phyloP scores from a whole-genome alignment of 2,113 vertebrate genomes.

The Pelobates fuscus region DNA sequence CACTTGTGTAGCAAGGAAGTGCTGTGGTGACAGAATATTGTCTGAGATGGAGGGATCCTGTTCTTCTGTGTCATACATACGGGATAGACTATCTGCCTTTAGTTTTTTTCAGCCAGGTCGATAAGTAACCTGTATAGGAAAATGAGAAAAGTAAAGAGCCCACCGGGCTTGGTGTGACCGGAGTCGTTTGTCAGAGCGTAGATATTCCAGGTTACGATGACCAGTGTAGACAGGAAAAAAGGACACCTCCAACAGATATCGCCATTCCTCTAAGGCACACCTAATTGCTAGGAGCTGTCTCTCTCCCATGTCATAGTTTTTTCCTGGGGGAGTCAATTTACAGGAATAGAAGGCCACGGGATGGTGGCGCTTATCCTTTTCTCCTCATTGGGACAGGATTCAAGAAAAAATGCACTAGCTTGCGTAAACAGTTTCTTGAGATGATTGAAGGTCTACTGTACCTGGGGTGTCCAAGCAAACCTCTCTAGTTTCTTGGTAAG shows the following conservation, averaged over 20 bases:
- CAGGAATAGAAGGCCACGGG: background rate
- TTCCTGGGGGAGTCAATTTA: background rate
- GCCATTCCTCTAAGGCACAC: background rate
- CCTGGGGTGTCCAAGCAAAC: too few relatives aligned
- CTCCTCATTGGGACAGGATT: background rate
- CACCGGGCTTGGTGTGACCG: background rate
- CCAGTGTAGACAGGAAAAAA: background rate
- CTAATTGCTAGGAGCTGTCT: background rate
- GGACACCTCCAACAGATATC: background rate
- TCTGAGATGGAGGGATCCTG: background rate
- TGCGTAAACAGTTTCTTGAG: too few relatives aligned
- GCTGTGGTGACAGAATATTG: too few relatives aligned
- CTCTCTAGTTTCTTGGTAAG: too few relatives aligned
- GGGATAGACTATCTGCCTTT: background rate
- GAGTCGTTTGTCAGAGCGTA: background rate
- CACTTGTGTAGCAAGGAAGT: too few relatives aligned
- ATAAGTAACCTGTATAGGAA: background rate
- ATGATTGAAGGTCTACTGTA: too few relatives aligned
- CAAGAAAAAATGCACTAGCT: background rate
- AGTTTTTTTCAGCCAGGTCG: background rate
- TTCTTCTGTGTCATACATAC: background rate
- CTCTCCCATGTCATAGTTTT: background rate
- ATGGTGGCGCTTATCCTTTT: background rate
- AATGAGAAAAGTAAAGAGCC: background rate
- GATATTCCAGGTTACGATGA: background rate